A percentile compares a stretch with the other conserved stretches of the same genome.
These are phyloP conservation scores for Rhombomys opimus DNA, from an alignment of 2,113 vertebrate species.

Conservation along the genomic window DNA sequence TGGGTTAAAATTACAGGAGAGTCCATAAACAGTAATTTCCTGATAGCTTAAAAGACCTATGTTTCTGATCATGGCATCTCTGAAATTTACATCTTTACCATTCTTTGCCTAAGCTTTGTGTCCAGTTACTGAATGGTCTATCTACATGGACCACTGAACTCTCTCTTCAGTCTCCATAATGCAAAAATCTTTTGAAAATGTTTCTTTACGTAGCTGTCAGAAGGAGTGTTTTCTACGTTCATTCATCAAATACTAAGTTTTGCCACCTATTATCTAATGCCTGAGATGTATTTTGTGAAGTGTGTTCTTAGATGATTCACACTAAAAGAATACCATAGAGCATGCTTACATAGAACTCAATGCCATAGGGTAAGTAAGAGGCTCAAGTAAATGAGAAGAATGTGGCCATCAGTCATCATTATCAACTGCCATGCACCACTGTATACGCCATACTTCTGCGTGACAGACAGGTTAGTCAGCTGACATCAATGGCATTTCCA, in stretches of 20 bases:
- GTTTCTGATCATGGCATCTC: not conserved
- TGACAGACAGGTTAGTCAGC: not conserved
- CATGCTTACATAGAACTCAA: not conserved
- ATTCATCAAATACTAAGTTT: not conserved
- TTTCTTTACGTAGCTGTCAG: not conserved
- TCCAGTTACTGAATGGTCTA: not conserved
- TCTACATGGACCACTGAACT: not conserved
- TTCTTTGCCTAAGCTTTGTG: not conserved
- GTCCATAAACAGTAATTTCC: too few relatives aligned
- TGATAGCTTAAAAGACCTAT: too few relatives aligned
- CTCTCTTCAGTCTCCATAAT: not conserved
- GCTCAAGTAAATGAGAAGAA: not conserved
- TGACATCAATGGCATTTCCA: not conserved
- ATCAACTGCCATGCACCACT: not conserved
- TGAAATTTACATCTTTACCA: too few relatives aligned
- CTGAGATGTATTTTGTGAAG: not conserved
- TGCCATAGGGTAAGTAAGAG: not conserved
- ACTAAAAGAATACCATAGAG: not conserved
- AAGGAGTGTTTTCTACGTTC: not conserved
- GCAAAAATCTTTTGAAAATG: not conserved
- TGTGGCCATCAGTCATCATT: not conserved
- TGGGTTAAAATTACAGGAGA: not conserved
- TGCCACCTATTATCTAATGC: not conserved
- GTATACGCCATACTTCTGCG: too few relatives aligned
- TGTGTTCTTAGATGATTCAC: too few relatives aligned